These are phyloP conservation scores for Luehdorfia chinensis DNA, from an alignment of 1,140 invertebrate species.

Conservation along the genomic window DNA sequence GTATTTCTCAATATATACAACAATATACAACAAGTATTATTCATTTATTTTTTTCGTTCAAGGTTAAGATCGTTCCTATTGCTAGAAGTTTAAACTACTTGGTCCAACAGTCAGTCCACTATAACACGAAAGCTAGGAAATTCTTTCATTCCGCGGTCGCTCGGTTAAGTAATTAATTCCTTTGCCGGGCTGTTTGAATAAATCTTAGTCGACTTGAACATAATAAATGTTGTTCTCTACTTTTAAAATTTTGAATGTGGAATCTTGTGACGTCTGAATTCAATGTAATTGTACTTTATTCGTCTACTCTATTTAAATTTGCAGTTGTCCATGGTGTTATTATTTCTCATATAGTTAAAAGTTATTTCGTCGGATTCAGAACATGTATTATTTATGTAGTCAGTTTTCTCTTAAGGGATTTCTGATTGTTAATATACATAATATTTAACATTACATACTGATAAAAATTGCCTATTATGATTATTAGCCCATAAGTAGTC, in stretches of 20 bases:
- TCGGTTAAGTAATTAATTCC: conserved; percentile 65
- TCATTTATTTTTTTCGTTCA: too few species aligned
- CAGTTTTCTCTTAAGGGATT: too few species aligned
- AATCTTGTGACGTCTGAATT: conserved; percentile 3
- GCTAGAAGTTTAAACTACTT: conserved; percentile 10
- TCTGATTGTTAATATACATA: too few species aligned
- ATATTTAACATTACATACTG: too few species aligned
- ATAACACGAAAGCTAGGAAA: conserved; percentile 30
- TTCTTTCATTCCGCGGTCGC: conserved; percentile 36
- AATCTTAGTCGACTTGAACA: conserved; percentile 44
- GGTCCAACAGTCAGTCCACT: conserved; percentile 7
- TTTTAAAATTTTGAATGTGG: conserved; percentile 38
- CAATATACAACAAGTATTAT: too few species aligned
- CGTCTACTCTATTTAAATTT: neutral
- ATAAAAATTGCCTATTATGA: too few species aligned
- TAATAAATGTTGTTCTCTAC: conserved; percentile 41
- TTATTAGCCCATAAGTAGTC: too few species aligned
- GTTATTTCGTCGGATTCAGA: too few species aligned
- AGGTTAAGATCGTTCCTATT: conserved; percentile 15
- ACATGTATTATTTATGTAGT: too few species aligned
- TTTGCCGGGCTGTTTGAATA: conserved; percentile 52
- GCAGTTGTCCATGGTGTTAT: too few species aligned
- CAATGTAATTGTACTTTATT: conserved; percentile 6
- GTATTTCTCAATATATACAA: too few species aligned
- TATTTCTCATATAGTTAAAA: too few species aligned